These are phyloP conservation scores for Drosophila ogumai DNA, from an alignment of 1,140 invertebrate genomes.

Conservation along the genomic window DNA sequence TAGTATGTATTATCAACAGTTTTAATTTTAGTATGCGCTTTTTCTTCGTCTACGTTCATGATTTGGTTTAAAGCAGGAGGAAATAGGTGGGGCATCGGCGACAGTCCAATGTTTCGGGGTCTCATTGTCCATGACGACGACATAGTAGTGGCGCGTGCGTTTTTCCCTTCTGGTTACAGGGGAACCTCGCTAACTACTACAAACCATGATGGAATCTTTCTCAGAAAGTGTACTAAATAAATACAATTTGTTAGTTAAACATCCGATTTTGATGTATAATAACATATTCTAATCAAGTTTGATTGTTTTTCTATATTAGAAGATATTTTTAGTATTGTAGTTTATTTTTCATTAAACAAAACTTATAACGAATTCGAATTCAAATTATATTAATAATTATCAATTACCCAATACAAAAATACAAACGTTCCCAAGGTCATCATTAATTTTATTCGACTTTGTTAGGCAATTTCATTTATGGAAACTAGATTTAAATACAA, in stretches of 20 bases:
- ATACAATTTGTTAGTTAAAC: not conserved
- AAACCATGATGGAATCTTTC: not conserved
- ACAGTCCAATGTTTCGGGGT: slow-evolving; percentile 11
- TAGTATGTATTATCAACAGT: slow-evolving; percentile 44
- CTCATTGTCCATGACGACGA: slow-evolving; percentile 19
- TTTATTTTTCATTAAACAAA: not conserved
- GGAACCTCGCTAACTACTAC: not conserved
- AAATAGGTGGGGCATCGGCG: slow-evolving; percentile 20
- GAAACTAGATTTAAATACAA: not conserved
- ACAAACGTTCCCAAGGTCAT: not conserved
- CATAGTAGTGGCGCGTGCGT: slow-evolving; percentile 24
- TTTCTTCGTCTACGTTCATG: slow-evolving; percentile 21
- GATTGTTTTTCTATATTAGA: not conserved
- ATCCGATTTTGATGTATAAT: not conserved
- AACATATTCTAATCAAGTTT: not conserved
- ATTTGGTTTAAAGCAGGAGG: slow-evolving; percentile 9
- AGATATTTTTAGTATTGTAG: not conserved
- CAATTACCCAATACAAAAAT: not conserved
- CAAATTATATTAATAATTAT: not conserved
- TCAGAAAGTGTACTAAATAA: no score
- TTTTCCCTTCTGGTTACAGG: slow-evolving; percentile 9
- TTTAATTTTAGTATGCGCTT: slow-evolving; percentile 45
- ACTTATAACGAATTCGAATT: not conserved
- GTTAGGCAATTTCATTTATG: not conserved
- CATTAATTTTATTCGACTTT: not conserved